Evolutionary conservation across 2,113 vertebrate genomes (phyloP), one percentile per base, ranked within the genome.

Genomic region (Microcebus lehilahytsara): DNA sequence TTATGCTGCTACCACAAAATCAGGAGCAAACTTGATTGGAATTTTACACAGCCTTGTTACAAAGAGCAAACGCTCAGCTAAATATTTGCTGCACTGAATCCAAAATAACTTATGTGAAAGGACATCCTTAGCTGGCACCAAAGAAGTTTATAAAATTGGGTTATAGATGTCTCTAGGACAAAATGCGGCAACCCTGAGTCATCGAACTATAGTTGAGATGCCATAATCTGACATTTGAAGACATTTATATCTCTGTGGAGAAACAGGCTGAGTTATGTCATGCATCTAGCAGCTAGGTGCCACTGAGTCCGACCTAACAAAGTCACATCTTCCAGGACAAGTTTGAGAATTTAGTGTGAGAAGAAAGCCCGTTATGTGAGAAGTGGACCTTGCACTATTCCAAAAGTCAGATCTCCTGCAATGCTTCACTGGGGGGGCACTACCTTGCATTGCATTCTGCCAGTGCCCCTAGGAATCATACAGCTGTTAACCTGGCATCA

Each of bases 121-220:
- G 69, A 34, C 17, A 93, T 58, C 49, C 81, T 32, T 86, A 95
- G 89, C 64, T 95, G 67, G 95, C 49, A 90, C 90, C 75, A 80
- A 92, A 95, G 72, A 96, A 95, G 14, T 72, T 96, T 95, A 97
- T 53, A 40, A 78, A 80, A 95, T 96, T 91, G 67, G 75, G 17
- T 64, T 83, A 56, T n/a, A 95, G 84, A 91, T 58, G 81, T 96
- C 37, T 94, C 66, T 37, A 75, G 78, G 66, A 97, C 14, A 91
- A 97, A 95, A 69, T 84, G 20, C 14, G 7, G 71, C 60, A 89
- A 77, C 3, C 85, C 79, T 96, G 75, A 67, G 95, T 37, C 66
- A 81, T 0, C 96, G 72, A 95, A 87, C 92, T 88, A 91, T 74
- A 83, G 60, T 46, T 74, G 64, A 92, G 66, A 96, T 27, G 2